These are phyloP conservation scores for Trachymyrmex septentrionalis DNA, from an alignment of 1,140 invertebrate genomes.

Conservation along the genomic window DNA sequence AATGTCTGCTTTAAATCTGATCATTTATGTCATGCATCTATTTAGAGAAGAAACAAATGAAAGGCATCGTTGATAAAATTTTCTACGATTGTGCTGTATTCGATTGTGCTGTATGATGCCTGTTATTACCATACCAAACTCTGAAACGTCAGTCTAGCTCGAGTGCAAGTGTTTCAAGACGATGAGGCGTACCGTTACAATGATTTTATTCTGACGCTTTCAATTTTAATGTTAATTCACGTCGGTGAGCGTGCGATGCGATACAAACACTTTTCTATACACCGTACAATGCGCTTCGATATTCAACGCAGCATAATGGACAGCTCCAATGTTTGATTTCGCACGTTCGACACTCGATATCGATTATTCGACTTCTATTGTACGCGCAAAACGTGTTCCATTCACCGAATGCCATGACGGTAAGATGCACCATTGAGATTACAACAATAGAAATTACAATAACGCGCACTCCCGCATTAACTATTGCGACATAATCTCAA, in stretches of 20 bases:
- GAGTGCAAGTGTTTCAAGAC: slow-evolving; percentile 45
- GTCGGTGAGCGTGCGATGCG: slow-evolving; percentile 43
- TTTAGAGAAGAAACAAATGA: slow-evolving; percentile 10
- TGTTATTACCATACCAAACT: slow-evolving; percentile 17
- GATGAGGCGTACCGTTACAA: slow-evolving; percentile 25
- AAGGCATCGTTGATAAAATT: slow-evolving; percentile 17
- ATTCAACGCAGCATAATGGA: slow-evolving; percentile 55
- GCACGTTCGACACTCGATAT: slow-evolving; percentile 57
- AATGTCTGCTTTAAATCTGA: background rate
- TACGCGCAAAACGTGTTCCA: slow-evolving; percentile 32
- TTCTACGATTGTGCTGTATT: background rate
- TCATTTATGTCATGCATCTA: background rate
- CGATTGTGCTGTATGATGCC: background rate
- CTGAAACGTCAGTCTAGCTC: slow-evolving; percentile 37
- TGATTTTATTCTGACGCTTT: slow-evolving; percentile 61
- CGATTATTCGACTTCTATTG: slow-evolving; percentile 60
- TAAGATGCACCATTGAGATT: slow-evolving; percentile 58
- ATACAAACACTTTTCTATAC: slow-evolving; percentile 45
- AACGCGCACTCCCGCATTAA: slow-evolving; percentile 27
- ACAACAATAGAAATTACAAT: slow-evolving; percentile 56
- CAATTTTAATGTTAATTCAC: slow-evolving; percentile 62
- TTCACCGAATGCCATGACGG: slow-evolving; percentile 38
- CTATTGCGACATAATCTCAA: slow-evolving; percentile 45
- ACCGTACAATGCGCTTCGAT: slow-evolving; percentile 41
- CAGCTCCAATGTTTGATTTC: slow-evolving; percentile 61